A percentile compares a stretch with the other conserved stretches of the same genome.
These are phyloP conservation scores for Rhodeus uyekii DNA, from an alignment of 2,797 vertebrate species.

Conservation along the genomic window DNA sequence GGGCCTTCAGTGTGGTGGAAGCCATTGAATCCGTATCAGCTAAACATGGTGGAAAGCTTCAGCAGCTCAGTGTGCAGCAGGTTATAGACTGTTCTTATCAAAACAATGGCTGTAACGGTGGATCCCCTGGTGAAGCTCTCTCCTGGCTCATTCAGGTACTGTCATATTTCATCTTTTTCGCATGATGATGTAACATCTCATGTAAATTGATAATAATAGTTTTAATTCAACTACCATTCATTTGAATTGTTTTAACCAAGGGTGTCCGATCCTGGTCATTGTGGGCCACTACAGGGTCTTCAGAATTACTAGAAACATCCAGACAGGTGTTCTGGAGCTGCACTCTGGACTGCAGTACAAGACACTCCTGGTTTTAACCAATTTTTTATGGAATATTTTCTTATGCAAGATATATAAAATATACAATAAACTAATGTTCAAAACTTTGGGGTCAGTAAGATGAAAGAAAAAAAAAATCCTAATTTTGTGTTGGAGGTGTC, in stretches of 20 bases:
- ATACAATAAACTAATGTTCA: neutral
- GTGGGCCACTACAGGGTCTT: neutral
- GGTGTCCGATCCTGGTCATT: neutral
- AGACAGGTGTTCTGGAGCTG: neutral
- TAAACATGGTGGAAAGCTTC: conserved; percentile 73
- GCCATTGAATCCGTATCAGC: conserved; percentile 82
- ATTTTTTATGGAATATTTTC: neutral
- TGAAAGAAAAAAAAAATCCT: neutral
- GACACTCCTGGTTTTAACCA: neutral
- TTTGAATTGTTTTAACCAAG: neutral
- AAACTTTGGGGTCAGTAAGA: neutral
- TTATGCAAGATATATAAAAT: neutral
- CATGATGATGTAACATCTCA: neutral
- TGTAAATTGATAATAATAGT: neutral
- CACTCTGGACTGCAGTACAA: neutral
- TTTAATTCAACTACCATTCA: neutral
- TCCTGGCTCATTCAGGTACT: conserved; percentile 83
- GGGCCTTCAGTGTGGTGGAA: conserved; percentile 91
- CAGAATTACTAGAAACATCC: neutral
- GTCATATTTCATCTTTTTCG: neutral
- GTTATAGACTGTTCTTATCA: conserved; percentile 88
- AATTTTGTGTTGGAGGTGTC: too few species aligned
- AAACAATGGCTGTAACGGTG: conserved; percentile 84
- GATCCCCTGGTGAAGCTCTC: conserved; percentile 78
- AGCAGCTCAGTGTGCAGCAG: conserved; percentile 89